A percentile compares a stretch with the other conserved stretches of the same genome.
These are phyloP conservation scores for Cheilosia scutellata DNA, from an alignment of 2,888 invertebrate genomes.

Conservation along the genomic window DNA sequence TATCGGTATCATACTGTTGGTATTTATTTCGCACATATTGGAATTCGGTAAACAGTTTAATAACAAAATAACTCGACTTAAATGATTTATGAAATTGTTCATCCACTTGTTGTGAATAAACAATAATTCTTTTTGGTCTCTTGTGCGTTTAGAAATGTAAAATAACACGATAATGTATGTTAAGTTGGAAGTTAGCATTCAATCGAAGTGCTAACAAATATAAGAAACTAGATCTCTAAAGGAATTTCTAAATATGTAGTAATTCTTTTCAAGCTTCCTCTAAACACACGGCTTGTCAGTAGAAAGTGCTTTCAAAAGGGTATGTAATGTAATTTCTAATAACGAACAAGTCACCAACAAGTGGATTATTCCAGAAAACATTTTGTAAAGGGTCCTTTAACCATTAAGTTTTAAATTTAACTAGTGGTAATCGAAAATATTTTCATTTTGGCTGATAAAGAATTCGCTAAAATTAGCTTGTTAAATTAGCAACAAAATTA, in stretches of 20 bases:
- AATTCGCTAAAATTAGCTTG: no score
- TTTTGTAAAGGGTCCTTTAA: no score
- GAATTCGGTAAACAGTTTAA: conserved; percentile 48
- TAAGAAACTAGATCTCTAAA: background rate
- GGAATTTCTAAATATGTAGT: background rate
- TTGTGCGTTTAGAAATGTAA: background rate
- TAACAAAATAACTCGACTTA: conserved; percentile 33
- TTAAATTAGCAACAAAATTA: no score
- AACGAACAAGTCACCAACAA: no score
- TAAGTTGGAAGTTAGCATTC: background rate
- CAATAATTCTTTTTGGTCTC: background rate
- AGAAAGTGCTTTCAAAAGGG: background rate
- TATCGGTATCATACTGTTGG: conserved; percentile 22
- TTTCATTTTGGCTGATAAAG: no score
- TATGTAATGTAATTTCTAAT: background rate
- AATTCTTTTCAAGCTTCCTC: background rate
- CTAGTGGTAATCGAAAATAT: no score
- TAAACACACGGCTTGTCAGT: background rate
- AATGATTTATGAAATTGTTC: conserved; percentile 9
- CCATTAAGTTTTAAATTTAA: no score
- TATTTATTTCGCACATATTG: conserved; percentile 38
- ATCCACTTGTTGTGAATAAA: background rate
- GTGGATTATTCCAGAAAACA: no score
- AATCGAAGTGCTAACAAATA: background rate
- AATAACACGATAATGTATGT: conserved; percentile 11